These are phyloP conservation scores for Oithona nana DNA, from an alignment of 2,888 invertebrate species.

Conservation along the genomic window DNA sequence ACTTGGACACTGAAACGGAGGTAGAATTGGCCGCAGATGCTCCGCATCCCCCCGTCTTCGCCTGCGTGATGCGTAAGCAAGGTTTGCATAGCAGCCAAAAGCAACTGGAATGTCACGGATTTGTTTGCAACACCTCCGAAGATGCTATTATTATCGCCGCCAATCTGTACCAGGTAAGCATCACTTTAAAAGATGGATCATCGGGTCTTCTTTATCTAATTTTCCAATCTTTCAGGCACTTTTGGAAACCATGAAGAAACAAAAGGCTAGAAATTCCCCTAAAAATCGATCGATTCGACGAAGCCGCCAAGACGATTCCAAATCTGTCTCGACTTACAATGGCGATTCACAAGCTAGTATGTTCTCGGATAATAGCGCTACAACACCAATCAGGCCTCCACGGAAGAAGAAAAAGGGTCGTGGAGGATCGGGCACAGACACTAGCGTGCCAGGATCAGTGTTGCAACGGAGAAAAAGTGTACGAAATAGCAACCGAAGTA, in stretches of 20 bases:
- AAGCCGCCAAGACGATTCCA: not conserved
- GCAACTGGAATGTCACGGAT: constrained; percentile 70
- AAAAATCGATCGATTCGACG: not conserved
- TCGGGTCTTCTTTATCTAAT: too few species aligned
- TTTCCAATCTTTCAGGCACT: too few species aligned
- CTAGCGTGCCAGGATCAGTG: not conserved
- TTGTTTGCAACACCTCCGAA: constrained; percentile 69
- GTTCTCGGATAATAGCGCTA: constrained; percentile 2
- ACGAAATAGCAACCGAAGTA: constrained; percentile 5
- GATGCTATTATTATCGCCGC: constrained; percentile 81
- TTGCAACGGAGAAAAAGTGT: constrained; percentile 3
- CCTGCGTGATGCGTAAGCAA: constrained; percentile 56
- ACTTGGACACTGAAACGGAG: constrained; percentile 19
- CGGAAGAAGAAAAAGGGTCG: not conserved
- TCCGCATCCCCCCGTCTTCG: constrained; percentile 60
- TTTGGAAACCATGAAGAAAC: constrained; percentile 53
- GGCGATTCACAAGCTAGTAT: not conserved
- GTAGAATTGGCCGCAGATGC: constrained; percentile 19
- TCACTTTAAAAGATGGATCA: too few species aligned
- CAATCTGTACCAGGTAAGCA: constrained; percentile 66
- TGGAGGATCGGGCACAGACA: not conserved
- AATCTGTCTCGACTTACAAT: not conserved
- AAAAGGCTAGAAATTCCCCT: constrained; percentile 1
- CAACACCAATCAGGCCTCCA: not conserved
- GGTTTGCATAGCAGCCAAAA: constrained; percentile 37